Base-by-base conservation (phyloP, 2,797 vertebrate genomes). In the Galaxias olidus region DNA sequence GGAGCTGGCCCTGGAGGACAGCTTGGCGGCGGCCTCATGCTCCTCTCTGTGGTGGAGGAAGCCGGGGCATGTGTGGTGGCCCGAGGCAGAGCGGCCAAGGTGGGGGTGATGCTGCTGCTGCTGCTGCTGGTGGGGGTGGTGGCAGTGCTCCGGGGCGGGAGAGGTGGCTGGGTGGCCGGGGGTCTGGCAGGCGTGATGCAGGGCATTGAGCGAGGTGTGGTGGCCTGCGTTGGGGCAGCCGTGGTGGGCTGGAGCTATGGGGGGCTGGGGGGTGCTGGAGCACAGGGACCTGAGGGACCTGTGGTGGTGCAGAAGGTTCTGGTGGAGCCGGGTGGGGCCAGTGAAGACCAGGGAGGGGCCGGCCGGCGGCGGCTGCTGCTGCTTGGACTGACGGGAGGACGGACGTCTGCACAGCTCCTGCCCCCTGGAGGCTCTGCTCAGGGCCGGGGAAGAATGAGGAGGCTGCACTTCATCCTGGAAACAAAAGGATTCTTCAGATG, bases 381-480 rank as follows among this genome's bases (percentile, higher is more conserved):
- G 87, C 57, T 93, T 94, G 9, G 90, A 88, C 1, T 86, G 79
- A 0, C 89, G 91, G 13, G 92, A 92, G 0, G 90, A 89, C n/a
- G 87, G 82, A 0, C 89, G 88, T 47, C 80, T 82, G 60, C 75
- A 79, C 11, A 87, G 88, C 19, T 91, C 91, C 20, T 79, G 86
- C 1, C 71, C 91, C 0, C 71, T 76, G 66, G 80, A 77, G 1
- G 60, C 71, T 0, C 69, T 78, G 73, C 79, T 86, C 50, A 80
- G 65, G 47, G 42, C 20, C 30, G 87, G 84, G 0, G n/a, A 11
- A 76, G 84, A 4, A 30, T 77, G 77, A 69, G 76, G 79, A 0
- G 85, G 87, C 44, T 84, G 91, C 52, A 90, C 65, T 6, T 95
- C 92, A 19, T 93, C 93, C 96, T 98, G 87, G 82, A 83, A 77